Evolutionary conservation across 2,113 vertebrate species (phyloP).

Genomic region (Crotalus tigris): DNA sequence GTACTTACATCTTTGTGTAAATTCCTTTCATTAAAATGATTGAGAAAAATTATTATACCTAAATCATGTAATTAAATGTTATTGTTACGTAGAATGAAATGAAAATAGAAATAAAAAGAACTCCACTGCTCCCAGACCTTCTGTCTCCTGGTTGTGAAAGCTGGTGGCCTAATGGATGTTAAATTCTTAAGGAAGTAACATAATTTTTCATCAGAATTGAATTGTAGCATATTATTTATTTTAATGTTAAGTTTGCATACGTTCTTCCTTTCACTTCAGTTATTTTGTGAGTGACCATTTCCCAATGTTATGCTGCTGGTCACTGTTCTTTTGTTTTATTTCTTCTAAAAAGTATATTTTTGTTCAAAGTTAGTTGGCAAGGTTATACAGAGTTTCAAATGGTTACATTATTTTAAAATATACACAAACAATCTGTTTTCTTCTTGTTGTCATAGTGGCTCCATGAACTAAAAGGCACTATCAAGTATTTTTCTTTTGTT

Average conservation of each 20-base stretch:
- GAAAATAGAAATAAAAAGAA: background rate
- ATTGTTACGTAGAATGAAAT: background rate
- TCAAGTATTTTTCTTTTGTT: background rate
- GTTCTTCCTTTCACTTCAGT: background rate
- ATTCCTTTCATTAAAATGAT: background rate
- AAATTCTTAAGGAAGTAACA: background rate
- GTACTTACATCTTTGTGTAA: background rate
- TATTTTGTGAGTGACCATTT: background rate
- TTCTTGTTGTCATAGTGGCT: background rate
- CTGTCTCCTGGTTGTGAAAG: too few relatives aligned
- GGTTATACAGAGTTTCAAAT: background rate
- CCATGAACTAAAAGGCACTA: background rate
- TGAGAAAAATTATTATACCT: background rate
- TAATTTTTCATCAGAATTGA: background rate
- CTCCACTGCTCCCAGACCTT: background rate
- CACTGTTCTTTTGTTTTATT: background rate
- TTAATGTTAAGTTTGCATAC: background rate
- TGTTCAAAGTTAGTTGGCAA: background rate
- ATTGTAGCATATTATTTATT: background rate
- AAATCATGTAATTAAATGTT: background rate
- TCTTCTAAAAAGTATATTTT: background rate
- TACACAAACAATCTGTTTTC: background rate
- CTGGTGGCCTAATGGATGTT: background rate
- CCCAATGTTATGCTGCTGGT: background rate
- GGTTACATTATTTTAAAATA: background rate